These are phyloP conservation scores for Zosterops borbonicus DNA, from an alignment of 2,113 vertebrate genomes.

Conservation along the genomic window DNA sequence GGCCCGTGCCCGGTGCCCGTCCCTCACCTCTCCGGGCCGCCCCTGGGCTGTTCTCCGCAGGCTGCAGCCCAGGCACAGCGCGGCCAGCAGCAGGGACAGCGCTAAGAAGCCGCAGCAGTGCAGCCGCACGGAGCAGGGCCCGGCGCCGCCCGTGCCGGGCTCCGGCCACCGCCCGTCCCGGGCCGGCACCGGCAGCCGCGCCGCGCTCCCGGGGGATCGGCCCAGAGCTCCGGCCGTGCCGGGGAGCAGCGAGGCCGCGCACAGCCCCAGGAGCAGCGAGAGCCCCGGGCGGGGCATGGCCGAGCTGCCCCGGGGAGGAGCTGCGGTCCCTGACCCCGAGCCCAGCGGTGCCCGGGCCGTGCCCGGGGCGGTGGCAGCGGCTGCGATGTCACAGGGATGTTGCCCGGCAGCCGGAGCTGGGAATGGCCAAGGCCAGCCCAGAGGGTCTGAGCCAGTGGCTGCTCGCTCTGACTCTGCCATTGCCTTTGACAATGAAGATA, in stretches of 20 bases:
- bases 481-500: not conserved
- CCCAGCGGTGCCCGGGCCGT: not conserved
- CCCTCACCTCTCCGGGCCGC: not conserved
- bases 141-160: not conserved
- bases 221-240: not conserved
- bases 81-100: not conserved
- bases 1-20: not conserved
- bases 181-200: not conserved
- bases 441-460: not conserved
- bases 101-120: not conserved
- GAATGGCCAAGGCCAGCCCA: not conserved
- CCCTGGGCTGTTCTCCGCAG: not conserved
- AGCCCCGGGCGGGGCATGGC: not conserved
- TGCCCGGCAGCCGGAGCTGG: not conserved
- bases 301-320: not conserved
- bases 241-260: not conserved
- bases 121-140: not conserved
- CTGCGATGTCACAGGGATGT: not conserved
- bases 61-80: not conserved
- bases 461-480: not conserved
- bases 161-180: accelerated
- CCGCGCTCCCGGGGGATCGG: accelerated
- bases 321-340: not conserved
- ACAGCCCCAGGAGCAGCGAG: not conserved
- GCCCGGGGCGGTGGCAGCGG: not conserved